These are phyloP conservation scores for Spodoptera littoralis DNA, from an alignment of 2,888 invertebrate species.

Conservation along the genomic window DNA sequence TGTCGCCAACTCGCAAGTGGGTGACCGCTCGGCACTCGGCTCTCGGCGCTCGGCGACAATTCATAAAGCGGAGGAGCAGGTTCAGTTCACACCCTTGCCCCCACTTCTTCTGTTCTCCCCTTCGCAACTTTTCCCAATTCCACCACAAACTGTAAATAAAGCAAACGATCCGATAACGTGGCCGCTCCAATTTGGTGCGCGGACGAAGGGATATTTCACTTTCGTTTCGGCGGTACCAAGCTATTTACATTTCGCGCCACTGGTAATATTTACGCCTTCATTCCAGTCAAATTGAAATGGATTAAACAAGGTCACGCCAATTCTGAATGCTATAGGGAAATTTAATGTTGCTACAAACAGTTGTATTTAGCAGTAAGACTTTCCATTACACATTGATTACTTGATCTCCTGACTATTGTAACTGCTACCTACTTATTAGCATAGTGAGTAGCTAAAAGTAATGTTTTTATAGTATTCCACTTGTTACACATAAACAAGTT, in stretches of 20 bases:
- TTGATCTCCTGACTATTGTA: too few relatives aligned
- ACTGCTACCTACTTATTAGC: too few relatives aligned
- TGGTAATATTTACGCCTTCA: constrained; percentile 57
- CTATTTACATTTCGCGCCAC: constrained; percentile 58
- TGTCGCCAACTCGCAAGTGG: constrained; percentile 58
- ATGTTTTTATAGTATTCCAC: too few relatives aligned
- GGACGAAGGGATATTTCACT: constrained; percentile 67
- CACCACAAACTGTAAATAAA: constrained; percentile 67
- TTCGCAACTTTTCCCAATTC: constrained; percentile 54
- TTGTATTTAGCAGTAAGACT: constrained; percentile 28
- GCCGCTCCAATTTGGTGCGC: constrained; percentile 61
- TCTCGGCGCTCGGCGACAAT: constrained; percentile 64
- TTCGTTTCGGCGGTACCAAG: constrained; percentile 59
- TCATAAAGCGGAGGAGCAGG: constrained; percentile 64
- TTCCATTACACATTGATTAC: constrained; percentile 45
- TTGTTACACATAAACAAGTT: too few relatives aligned
- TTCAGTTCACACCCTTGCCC: constrained; percentile 43
- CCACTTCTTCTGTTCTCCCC: constrained; percentile 23
- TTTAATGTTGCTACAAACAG: constrained; percentile 54
- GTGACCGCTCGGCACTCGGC: constrained; percentile 59
- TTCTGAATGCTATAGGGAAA: constrained; percentile 48
- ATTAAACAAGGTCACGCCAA: constrained; percentile 57
- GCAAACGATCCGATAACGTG: constrained; percentile 66
- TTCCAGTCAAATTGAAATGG: constrained; percentile 55
- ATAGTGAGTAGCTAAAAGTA: too few relatives aligned